Evolutionary conservation across 2,888 invertebrate genomes (phyloP).

Genomic region (Tridacna gigas): DNA sequence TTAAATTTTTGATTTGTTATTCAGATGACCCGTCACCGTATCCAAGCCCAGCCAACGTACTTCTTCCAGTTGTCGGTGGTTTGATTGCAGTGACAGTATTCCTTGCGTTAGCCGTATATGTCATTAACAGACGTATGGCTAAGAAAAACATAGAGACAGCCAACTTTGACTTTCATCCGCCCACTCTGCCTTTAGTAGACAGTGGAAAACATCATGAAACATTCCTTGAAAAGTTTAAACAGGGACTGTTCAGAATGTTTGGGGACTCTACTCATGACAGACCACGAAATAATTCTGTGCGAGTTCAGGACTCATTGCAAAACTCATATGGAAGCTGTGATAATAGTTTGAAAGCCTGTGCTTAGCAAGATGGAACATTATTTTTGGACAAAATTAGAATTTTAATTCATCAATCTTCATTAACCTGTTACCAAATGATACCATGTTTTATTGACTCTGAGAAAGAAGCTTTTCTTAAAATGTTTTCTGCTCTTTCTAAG

Average conservation of each 20-base stretch:
- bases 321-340: slow-evolving; percentile 9
- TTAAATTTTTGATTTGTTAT: too few relatives aligned
- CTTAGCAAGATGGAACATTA: background rate
- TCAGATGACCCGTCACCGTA: background rate
- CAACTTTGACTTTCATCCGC: slow-evolving; percentile 77
- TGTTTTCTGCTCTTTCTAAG: too few relatives aligned
- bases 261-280: background rate
- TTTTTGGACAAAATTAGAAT: background rate
- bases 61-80: slow-evolving; percentile 30
- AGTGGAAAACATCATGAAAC: slow-evolving; percentile 6
- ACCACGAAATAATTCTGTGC: background rate
- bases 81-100: slow-evolving; percentile 23
- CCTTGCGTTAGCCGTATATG: slow-evolving; percentile 10
- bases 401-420: too few relatives aligned
- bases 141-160: slow-evolving; percentile 65
- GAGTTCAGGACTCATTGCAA: background rate
- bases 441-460: too few relatives aligned
- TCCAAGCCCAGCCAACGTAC: slow-evolving; percentile 19
- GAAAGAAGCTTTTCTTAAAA: too few relatives aligned
- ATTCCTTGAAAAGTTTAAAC: slow-evolving; percentile 3
- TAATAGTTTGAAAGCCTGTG: slow-evolving; percentile 9
- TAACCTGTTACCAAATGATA: too few relatives aligned
- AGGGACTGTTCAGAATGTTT: background rate
- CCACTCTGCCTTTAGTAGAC: slow-evolving; percentile 5
- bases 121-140: slow-evolving; percentile 20